phyloP scores from a whole-genome alignment of 2,797 vertebrate species.

The Tenualosa thibaudeaui region DNA sequence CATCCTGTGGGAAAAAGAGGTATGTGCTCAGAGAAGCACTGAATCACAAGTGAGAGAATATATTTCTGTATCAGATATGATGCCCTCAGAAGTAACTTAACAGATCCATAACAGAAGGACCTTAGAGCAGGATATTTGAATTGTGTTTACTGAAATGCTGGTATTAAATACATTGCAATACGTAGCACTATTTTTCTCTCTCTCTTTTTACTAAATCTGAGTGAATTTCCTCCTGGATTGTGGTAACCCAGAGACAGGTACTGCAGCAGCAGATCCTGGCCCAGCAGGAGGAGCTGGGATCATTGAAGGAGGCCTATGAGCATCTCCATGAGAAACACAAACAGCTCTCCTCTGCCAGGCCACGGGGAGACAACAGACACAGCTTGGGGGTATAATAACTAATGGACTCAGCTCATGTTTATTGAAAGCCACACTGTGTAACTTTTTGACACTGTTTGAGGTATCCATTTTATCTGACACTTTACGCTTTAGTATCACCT shows the following conservation, averaged over 20 bases:
- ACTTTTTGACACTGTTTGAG: no score
- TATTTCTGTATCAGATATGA: neutral
- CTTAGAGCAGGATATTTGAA: neutral
- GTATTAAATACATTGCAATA: neutral
- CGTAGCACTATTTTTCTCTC: neutral
- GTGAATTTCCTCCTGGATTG: constrained; percentile 17
- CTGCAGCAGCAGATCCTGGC: constrained; percentile 65
- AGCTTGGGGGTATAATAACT: constrained; percentile 64
- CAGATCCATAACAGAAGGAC: neutral
- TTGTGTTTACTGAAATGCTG: neutral
- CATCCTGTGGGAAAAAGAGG: constrained; percentile 82
- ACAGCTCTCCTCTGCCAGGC: constrained; percentile 56
- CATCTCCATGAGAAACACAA: constrained; percentile 64
- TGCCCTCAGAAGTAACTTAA: neutral
- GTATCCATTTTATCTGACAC: no score
- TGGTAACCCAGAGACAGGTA: constrained; percentile 68
- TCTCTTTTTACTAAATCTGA: neutral
- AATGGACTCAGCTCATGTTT: no score
- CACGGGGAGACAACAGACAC: constrained; percentile 52
- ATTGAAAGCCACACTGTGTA: no score
- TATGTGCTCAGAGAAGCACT: constrained; percentile 51
- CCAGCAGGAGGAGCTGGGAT: constrained; percentile 68
- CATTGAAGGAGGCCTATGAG: constrained; percentile 63
- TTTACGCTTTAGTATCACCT: no score
- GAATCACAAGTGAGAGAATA: neutral